Conservation (phyloP, 2,888 invertebrate species). For the Thelaira solivaga region DNA sequence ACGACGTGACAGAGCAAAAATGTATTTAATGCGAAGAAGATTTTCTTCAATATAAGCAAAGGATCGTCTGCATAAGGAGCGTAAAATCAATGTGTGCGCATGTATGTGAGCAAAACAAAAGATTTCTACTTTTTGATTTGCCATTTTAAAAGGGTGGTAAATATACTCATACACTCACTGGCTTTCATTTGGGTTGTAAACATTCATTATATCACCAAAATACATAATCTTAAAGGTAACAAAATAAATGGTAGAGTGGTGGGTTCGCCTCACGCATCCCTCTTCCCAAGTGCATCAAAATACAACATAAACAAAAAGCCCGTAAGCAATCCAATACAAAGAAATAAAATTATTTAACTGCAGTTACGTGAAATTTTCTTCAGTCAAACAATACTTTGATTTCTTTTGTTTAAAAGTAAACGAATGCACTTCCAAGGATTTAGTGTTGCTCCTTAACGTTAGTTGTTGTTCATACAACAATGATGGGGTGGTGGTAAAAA, state of each 20-base stretch:
- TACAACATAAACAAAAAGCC: constrained; percentile 16
- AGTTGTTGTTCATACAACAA: neutral
- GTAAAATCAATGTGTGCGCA: neutral
- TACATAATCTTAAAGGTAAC: constrained; percentile 40
- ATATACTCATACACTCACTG: neutral
- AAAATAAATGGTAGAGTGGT: constrained; percentile 40
- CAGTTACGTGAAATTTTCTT: constrained; percentile 36
- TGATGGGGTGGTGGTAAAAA: constrained; percentile 43
- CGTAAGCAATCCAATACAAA: constrained; percentile 6
- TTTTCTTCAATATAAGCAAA: constrained; percentile 46
- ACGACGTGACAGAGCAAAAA: neutral
- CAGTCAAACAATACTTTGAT: constrained; percentile 30
- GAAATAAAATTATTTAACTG: constrained; percentile 43
- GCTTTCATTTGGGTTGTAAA: neutral
- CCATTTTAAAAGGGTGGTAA: constrained; percentile 52
- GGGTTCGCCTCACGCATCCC: constrained; percentile 26
- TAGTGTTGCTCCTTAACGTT: neutral
- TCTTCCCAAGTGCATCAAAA: constrained; percentile 31
- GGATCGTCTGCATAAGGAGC: constrained; percentile 22
- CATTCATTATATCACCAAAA: constrained; percentile 10
- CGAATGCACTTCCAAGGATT: constrained; percentile 39
- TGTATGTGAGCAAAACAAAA: constrained; percentile 9
- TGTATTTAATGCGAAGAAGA: constrained; percentile 37
- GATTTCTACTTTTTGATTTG: constrained; percentile 28
- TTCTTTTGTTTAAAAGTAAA: constrained; percentile 11